Evolutionary conservation across 2,888 invertebrate genomes (phyloP).

Genomic region (Drosophila anomalata): DNA sequence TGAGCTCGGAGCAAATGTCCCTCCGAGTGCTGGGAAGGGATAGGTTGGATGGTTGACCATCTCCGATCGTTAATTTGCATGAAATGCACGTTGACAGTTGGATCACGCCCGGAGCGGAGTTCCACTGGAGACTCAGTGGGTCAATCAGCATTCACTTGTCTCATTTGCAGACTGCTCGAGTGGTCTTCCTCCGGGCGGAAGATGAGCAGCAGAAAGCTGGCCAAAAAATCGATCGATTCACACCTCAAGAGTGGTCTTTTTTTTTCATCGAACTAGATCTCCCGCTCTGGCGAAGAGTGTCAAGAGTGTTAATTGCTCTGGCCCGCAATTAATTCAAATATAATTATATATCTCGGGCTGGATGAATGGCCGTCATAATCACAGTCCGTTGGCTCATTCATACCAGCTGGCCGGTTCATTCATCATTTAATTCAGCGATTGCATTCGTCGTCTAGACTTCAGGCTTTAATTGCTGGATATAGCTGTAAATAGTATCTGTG

Average conservation of each 20-base stretch:
- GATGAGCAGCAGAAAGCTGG: slow-evolving; percentile 41
- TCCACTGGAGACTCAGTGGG: slow-evolving; percentile 49
- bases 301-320: slow-evolving; percentile 41
- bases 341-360: slow-evolving; percentile 50
- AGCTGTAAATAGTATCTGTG: slow-evolving; percentile 36
- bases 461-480: slow-evolving; percentile 22
- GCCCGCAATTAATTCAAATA: slow-evolving; percentile 47
- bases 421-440: slow-evolving; percentile 25
- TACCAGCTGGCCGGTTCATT: slow-evolving; percentile 29
- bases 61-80: slow-evolving; percentile 70
- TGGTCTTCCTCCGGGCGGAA: slow-evolving; percentile 19
- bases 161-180: slow-evolving; percentile 44
- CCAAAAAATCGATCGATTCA: slow-evolving; percentile 13
- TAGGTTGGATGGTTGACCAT: slow-evolving; percentile 3
- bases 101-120: slow-evolving; percentile 20
- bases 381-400: slow-evolving; percentile 26
- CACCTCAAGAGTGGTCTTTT: slow-evolving; percentile 21
- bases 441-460: slow-evolving; percentile 36
- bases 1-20: slow-evolving; percentile 52
- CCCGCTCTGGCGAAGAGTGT: slow-evolving; percentile 23
- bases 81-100: slow-evolving; percentile 67
- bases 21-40: slow-evolving; percentile 56
- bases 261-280: slow-evolving; percentile 23
- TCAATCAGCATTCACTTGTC: slow-evolving; percentile 78
- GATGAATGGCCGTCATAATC: slow-evolving; percentile 52